phyloP scores from a whole-genome alignment of 92 coral and sea anemone genomes.

The Diadumene lineata region DNA sequence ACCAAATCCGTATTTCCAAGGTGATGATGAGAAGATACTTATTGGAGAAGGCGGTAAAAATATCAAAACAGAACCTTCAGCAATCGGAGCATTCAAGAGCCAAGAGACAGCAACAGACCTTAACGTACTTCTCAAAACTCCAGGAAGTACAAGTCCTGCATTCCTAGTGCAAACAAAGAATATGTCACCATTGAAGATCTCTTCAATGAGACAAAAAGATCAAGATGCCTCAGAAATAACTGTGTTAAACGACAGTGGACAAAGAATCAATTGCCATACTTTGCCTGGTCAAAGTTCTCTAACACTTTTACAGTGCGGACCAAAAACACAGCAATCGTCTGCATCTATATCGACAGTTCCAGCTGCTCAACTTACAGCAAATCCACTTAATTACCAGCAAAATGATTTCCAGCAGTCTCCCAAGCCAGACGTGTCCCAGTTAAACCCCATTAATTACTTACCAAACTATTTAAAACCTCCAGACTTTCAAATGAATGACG shows the following conservation, averaged over 20 bases:
- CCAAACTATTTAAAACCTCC: constrained; percentile 24
- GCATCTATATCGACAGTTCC: constrained; percentile 19
- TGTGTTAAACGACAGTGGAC: constrained; percentile 30
- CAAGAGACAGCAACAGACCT: constrained; percentile 23
- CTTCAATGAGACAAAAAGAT: constrained; percentile 7
- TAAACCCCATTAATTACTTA: not conserved
- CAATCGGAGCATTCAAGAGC: constrained; percentile 21
- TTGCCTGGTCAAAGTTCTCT: constrained; percentile 30
- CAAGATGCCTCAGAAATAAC: constrained; percentile 20
- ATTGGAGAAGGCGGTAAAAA: constrained; percentile 27
- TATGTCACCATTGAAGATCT: constrained; percentile 17
- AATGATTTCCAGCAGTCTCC: too few species aligned
- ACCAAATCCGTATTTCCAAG: constrained; percentile 3
- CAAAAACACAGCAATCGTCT: constrained; percentile 7
- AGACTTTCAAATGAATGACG: constrained; percentile 32
- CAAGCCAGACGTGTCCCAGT: not conserved
- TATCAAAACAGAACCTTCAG: constrained; percentile 13
- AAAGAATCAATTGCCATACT: constrained; percentile 38
- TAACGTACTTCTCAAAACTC: constrained; percentile 23
- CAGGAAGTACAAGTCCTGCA: constrained; percentile 22
- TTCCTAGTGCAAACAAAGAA: constrained; percentile 31
- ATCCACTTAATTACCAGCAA: not conserved
- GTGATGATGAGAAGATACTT: constrained; percentile 30
- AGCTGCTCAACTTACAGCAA: constrained; percentile 4
- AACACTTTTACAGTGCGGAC: constrained; percentile 35